Conservation (phyloP, 1,140 invertebrate species). For the Theocolax elegans region DNA sequence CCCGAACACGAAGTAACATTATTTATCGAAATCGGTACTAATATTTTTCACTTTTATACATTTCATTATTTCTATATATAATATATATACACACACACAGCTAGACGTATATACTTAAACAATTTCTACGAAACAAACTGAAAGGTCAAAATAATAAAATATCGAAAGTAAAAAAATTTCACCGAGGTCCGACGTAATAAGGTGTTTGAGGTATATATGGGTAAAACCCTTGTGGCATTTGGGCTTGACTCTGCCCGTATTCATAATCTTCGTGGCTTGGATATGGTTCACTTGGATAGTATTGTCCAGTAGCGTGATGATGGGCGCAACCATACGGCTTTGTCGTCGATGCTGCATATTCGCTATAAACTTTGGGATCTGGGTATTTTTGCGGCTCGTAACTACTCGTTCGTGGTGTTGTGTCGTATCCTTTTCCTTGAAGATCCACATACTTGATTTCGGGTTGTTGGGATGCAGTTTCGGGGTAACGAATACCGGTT, state of each 20-base stretch:
- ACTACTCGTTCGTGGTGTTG: slow-evolving; percentile 35
- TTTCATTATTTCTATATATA: no score
- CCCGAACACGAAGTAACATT: no score
- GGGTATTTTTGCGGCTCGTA: slow-evolving; percentile 54
- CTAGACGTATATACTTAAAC: no score
- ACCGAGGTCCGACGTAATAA: slow-evolving; percentile 64
- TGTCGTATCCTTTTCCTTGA: slow-evolving; percentile 53
- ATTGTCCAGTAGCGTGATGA: slow-evolving; percentile 46
- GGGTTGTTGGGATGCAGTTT: slow-evolving; percentile 8
- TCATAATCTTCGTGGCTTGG: slow-evolving; percentile 32
- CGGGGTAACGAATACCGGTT: background rate
- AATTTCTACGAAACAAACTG: no score
- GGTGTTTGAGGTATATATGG: slow-evolving; percentile 62
- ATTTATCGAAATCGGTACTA: no score
- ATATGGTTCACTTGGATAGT: slow-evolving; percentile 46
- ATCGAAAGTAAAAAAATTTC: slow-evolving; percentile 32
- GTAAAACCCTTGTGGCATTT: slow-evolving; percentile 50
- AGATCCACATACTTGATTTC: slow-evolving; percentile 52
- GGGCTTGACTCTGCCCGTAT: background rate
- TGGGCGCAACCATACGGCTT: slow-evolving; percentile 60
- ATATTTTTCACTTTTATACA: no score
- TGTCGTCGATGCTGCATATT: slow-evolving; percentile 39
- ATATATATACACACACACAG: no score
- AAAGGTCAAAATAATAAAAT: background rate
- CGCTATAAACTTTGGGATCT: slow-evolving; percentile 52